These are phyloP conservation scores for Cebidichthys violaceus DNA, from an alignment of 2,113 vertebrate genomes.

Conservation along the genomic window DNA sequence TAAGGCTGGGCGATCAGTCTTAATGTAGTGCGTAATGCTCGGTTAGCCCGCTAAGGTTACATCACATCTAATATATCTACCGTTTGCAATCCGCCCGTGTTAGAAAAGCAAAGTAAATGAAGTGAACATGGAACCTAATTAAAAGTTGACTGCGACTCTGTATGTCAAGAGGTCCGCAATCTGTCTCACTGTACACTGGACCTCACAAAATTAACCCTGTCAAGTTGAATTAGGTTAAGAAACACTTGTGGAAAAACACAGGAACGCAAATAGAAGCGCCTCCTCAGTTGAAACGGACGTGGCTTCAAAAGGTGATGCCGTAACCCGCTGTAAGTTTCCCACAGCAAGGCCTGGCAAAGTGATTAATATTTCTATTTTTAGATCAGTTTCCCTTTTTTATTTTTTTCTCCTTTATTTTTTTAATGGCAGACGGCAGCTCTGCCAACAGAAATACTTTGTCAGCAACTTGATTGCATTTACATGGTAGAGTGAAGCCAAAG, in stretches of 20 bases:
- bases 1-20: constrained; percentile 74
- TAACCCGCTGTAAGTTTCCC: constrained; percentile 49
- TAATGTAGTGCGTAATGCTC: constrained; percentile 65
- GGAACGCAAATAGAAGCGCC: constrained; percentile 25
- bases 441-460: constrained; percentile 79
- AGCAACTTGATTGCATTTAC: constrained; percentile 79
- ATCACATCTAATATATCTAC: constrained; percentile 73
- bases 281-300: constrained; percentile 26
- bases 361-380: constrained; percentile 77
- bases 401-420: constrained; percentile 39
- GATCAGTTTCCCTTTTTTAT: constrained; percentile 56
- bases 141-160: constrained; percentile 66
- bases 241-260: constrained; percentile 46
- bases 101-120: constrained; percentile 70
- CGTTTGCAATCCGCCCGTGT: constrained; percentile 55
- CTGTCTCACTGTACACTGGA: constrained; percentile 60
- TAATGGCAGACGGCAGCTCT: constrained; percentile 60
- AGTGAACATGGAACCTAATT: constrained; percentile 67
- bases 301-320: constrained; percentile 48
- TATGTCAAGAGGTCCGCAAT: constrained; percentile 70
- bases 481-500: constrained; percentile 77
- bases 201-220: constrained; percentile 75
- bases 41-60: constrained; percentile 77
- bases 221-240: constrained; percentile 63
- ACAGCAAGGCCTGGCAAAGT: constrained; percentile 24